Evolutionary conservation across 2,797 vertebrate genomes (phyloP), one percentile per base, ranked within the genome.

Genomic region (Scolopax bukidnonensis): DNA sequence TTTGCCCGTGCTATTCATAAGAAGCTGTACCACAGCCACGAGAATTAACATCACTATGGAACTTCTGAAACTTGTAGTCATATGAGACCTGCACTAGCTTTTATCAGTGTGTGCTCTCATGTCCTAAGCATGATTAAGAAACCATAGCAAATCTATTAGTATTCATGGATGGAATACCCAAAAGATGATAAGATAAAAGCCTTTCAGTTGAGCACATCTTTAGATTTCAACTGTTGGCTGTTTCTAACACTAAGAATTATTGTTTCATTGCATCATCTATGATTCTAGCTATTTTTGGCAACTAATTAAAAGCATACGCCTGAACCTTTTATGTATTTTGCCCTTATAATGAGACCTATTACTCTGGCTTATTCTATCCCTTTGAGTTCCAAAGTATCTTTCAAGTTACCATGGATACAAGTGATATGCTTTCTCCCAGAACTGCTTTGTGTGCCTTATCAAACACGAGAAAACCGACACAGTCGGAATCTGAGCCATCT

Each of bases 401-500:
- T 97, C 47, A 47, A 85, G 98, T 98, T 98, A 89, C 98, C 97
- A 98, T 98, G 97, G 98, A 97, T 97, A 98, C 98, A 93, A 97
- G 92, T 91, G 97, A 98, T 96, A 97, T 93, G 97, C 96, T 82
- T 96, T 98, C 96, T 97, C 96, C 93, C 80, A 94, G 96, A 97
- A 96, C 93, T 95, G 97, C 97, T 97, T 97, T 98, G 90, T 97
- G 95, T 96, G 95, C 96, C 94, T 98, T 97, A 97, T 97, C 97
- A 96, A 98, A 98, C 87, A 97, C 77, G 87, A 96, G 91, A 97
- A 97, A 97, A 97, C 95, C 96, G 97, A 95, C 93, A 96, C 82
- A 92, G 96, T 96, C 96, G 80, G 96, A 97, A 97, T 95, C 87
- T 40, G 81, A 98, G 81, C 76, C 89, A 96, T 89, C 93, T 84